Evolutionary conservation across 2,888 invertebrate genomes (phyloP), one percentile per base, ranked within the genome.

Genomic region (Dyspetes luteomarginatus): DNA sequence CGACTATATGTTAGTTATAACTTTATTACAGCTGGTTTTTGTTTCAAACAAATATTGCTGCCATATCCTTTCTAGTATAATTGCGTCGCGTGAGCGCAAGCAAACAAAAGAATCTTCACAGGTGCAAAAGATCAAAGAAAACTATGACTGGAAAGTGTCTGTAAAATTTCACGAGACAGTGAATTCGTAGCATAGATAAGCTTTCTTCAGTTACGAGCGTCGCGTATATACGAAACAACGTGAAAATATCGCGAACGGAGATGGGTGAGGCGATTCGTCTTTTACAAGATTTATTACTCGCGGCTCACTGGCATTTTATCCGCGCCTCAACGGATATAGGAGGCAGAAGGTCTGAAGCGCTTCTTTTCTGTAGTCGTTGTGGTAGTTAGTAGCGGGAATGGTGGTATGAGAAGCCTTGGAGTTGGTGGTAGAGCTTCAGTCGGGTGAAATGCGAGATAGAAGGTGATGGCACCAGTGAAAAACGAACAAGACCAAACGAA

Each of bases 231-330:
- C 43, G 36, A 67, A 75, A 75, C 52, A 52, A 41, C 62, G 60
- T 62, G 77, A 45, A 60, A 82, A 75, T 71, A 58, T 73, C 60
- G 69, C 45, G 30, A 76, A 45, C 28, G 15, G 69, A 72, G 50
- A 78, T 81, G 67, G 65, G 41, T 74, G 52, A 78, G 71, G 65
- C 55, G 80, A 82, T 77, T 67, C 74, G 73, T 73, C 74, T 82
- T 74, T 69, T 80, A 56, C 50, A 80, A 45, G 74, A 82, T 82
- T 82, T 82, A 82, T 80, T 80, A 77, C 77, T 67, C 77, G 55
- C 58, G 55, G 76, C 76, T 81, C 77, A 62, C 41, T 67, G 58
- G 76, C 55, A 76, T 64, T 64, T 58, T 56, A 55, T 52, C 28
- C 73, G 43, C 69, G 60, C 48, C 50, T 26, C 45, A 45, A 75